Conservation (phyloP, 2,113 vertebrate genomes). For the Picathartes gymnocephalus region DNA sequence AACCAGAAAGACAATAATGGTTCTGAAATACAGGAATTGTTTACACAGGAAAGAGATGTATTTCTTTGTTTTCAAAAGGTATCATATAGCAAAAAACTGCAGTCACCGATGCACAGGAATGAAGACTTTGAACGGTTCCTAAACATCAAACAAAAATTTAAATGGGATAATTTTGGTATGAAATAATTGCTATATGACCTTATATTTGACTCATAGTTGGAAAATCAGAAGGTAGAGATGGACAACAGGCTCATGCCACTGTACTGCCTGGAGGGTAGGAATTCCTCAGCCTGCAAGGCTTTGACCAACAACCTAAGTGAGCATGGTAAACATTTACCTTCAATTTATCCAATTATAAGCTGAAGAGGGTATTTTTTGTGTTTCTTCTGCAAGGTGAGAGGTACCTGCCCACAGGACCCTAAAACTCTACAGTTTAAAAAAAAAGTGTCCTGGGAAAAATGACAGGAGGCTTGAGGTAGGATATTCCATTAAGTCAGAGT, state of each 20-base stretch:
- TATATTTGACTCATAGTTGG: neutral
- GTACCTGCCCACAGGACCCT: neutral
- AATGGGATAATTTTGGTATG: neutral
- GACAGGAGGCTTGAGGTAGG: neutral
- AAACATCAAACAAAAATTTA: neutral
- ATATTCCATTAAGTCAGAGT: neutral
- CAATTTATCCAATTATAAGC: neutral
- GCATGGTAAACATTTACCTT: neutral
- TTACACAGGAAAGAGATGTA: neutral
- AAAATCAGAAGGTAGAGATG: neutral
- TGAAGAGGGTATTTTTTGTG: neutral
- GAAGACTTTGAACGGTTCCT: neutral
- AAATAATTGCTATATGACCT: neutral
- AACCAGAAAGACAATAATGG: neutral
- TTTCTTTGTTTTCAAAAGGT: neutral
- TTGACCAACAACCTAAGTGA: neutral
- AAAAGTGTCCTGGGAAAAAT: neutral
- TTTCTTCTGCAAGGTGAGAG: neutral
- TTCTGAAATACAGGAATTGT: neutral
- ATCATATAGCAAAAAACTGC: neutral
- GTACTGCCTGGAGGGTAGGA: neutral
- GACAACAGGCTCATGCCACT: neutral
- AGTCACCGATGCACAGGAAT: neutral
- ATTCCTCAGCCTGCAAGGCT: neutral
- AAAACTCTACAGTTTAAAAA: neutral